A percentile compares a stretch with the other conserved stretches of the same genome.
Conservation (phyloP, 92 coral and sea anemone genomes). For the Epizoanthus ramosus region DNA sequence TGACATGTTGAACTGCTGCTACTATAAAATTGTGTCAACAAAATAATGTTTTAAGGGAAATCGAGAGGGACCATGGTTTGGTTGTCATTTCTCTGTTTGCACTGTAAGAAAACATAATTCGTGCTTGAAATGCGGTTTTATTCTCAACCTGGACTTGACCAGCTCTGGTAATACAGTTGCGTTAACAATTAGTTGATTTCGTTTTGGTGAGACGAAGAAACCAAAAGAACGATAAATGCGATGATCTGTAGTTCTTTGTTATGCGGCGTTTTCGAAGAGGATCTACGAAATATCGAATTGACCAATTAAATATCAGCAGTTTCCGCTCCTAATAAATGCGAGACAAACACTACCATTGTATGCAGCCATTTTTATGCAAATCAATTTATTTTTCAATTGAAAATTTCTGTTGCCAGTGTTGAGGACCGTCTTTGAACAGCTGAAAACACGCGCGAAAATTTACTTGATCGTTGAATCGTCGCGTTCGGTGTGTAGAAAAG, state of each 20-base stretch:
- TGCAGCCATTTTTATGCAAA: constrained; percentile 38
- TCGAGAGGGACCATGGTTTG: background rate
- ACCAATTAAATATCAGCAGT: constrained; percentile 43
- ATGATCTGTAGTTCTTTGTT: background rate
- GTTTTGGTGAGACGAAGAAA: background rate
- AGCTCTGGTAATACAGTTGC: background rate
- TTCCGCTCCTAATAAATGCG: constrained; percentile 44
- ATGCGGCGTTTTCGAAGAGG: constrained; percentile 18
- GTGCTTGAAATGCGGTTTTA: background rate
- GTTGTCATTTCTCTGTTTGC: constrained; percentile 26
- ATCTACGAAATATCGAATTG: constrained; percentile 37
- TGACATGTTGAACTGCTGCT: constrained; percentile 14
- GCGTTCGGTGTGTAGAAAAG: constrained; percentile 13
- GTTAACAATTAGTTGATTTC: background rate
- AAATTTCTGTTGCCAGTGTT: constrained; percentile 4
- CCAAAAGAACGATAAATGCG: background rate
- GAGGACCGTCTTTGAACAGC: constrained; percentile 3
- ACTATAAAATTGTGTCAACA: constrained; percentile 26
- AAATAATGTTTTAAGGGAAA: background rate
- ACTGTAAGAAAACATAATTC: background rate
- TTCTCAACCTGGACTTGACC: background rate
- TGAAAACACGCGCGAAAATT: constrained; percentile 2
- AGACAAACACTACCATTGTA: constrained; percentile 23
- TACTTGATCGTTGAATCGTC: background rate
- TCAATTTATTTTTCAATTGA: constrained; percentile 19